Evolutionary conservation across 2,113 vertebrate species (phyloP), one percentile per base, ranked within the genome.

Genomic region (Macroglossus sobrinus): DNA sequence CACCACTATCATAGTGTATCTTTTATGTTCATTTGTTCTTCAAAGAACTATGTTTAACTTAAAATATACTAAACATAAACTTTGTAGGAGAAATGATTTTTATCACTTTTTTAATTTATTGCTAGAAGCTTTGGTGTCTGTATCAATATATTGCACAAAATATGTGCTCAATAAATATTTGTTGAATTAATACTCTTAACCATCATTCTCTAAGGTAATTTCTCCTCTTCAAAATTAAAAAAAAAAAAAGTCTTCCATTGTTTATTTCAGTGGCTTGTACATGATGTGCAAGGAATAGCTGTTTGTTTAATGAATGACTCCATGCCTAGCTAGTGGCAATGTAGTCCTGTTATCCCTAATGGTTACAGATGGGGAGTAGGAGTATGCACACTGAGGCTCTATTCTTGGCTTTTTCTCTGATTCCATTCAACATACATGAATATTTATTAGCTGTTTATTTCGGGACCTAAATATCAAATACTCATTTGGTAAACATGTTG

Each of bases 401-500:
- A 96, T 97, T 97, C 78, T 89, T 95, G 93, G 82, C 18, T 55
- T 72, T 89, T 68, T 84, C 47, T 94, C 88, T 89, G 86, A 96
- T 63, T 97, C n/a, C 89, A 38, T 97, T 95, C 64, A 90, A 68
- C 63, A 80, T 19, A 9, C 68, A 95, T 97, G 96, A 97, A 96
- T 97, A 97, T 98, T 96, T 95, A 97, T 63, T 80, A 92, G 69
- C 86, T 97, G 28, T 97, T 97, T 98, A 98, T 97, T 97, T 97
- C 74, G 33, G 80, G 93, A 93, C 45, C 43, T 84, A 97, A 91
- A 91, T 93, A 93, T 87, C 89, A 97, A 94, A 82, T 33, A 95
- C 38, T 94, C 81, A 59, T 96, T 84, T 92, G 88, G 94, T 96
- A 97, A 97, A 96, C 64, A 97, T 64, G 43, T 72, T 93, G 75